Base-by-base conservation (phyloP, 1,140 invertebrate genomes). In the Wasmannia auropunctata region DNA sequence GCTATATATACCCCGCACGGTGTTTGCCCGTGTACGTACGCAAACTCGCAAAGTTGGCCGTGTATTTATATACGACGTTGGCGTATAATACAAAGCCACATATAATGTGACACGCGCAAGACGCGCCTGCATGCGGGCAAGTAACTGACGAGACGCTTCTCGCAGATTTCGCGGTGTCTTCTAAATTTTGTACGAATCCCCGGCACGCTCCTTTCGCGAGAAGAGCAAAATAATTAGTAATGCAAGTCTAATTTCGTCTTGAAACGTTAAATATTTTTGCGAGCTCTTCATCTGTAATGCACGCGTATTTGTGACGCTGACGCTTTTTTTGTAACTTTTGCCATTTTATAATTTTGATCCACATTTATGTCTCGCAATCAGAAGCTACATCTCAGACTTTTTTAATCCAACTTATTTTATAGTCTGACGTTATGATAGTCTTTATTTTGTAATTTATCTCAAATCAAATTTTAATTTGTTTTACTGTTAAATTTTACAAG, bases 71-170 rank as follows among this genome's bases (percentile, higher is more conserved):
- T 60, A 83, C 14, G 19, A 58, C 49, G 79, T 43, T 58, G 40
- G 28, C 49, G 79, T 72, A 72, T 60, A 83, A 83, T 83, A 83
- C 79, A 83, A 83, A 72, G 37, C 51, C 31, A 58, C 37, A 60
- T 83, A 83, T 83, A 83, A 83, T 83, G 67, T 74, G 79, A 83
- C 79, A 83, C 54, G 37, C 11, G 51, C 65, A 60, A 74, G 51
- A 83, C 67, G 56, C 37, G 25, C 28, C 40, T 22, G 67, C 37
- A 67, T n/a, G 46, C n/a, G n/a, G 43, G 28, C 49, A 25, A 67
- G 49, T 72, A 72, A 28, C 77, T 63, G 60, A 65, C 51, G 60
- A 51, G 67, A 40, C 2, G 19, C 25, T 58, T 0, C 49, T 81
- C 25, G 65, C 67, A 83, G 79, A 83, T 83, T 74, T 83, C n/a